phyloP scores from a whole-genome alignment of 1,140 invertebrate genomes.

The Drosophila carrolli region DNA sequence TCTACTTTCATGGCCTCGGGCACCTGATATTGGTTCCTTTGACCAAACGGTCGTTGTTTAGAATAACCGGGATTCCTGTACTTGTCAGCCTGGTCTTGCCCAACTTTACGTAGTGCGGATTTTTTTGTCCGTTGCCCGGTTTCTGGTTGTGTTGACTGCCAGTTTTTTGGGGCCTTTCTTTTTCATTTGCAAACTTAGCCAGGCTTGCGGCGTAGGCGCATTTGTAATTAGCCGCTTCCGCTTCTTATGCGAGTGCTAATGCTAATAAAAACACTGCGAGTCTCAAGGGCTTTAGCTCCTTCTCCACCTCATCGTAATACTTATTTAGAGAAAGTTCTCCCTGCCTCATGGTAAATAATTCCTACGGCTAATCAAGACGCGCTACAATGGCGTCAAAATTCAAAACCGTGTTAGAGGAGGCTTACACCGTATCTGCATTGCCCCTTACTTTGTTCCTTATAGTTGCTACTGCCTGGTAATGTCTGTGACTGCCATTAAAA shows the following conservation, averaged over 20 bases:
- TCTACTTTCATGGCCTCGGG: neutral
- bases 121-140: neutral
- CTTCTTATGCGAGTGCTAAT: too few relatives aligned
- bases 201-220: too few relatives aligned
- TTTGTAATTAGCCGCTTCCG: too few relatives aligned
- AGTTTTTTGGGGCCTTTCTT: neutral
- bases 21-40: neutral
- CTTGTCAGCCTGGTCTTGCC: neutral
- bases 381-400: too few relatives aligned
- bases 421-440: neutral
- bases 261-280: neutral
- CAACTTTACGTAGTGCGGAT: neutral
- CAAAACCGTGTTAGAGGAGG: neutral
- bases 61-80: neutral
- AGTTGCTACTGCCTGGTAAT: neutral
- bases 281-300: too few relatives aligned
- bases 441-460: neutral
- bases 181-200: too few relatives aligned
- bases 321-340: neutral
- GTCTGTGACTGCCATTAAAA: neutral
- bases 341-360: neutral
- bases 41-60: neutral
- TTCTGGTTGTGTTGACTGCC: neutral
- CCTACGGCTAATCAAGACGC: neutral
- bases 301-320: too few relatives aligned